Percentiles rank a stretch among this genome's conserved stretches.
phyloP scores from a whole-genome alignment of 2,888 invertebrate species.

The Acronicta leporina region DNA sequence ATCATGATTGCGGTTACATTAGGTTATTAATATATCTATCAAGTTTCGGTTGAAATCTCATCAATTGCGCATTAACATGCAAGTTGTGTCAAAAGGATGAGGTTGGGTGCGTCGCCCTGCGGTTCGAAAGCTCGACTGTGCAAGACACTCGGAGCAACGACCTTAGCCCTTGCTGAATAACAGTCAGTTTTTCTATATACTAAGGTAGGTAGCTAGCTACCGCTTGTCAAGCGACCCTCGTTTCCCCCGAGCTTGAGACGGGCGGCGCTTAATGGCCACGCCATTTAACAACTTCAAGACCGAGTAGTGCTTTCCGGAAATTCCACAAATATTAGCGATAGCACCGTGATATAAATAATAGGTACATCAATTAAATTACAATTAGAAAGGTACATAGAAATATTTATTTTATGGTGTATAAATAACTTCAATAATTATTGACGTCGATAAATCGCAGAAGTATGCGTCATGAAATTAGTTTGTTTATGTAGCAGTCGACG shows the following conservation, averaged over 20 bases:
- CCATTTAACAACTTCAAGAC: conserved; percentile 63
- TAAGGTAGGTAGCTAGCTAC: conserved; percentile 38
- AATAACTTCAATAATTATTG: conserved; percentile 8
- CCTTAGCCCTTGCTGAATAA: conserved; percentile 81
- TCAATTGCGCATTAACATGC: conserved; percentile 63
- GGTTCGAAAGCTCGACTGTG: conserved; percentile 72
- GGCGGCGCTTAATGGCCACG: conserved; percentile 62
- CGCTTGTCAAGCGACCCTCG: conserved; percentile 58
- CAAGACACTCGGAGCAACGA: conserved; percentile 80
- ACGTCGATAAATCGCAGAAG: conserved; percentile 7
- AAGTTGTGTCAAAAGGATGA: conserved; percentile 63
- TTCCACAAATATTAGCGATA: conserved; percentile 47
- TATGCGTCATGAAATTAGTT: conserved; percentile 15
- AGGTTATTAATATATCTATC: conserved; percentile 2
- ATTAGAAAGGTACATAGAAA: conserved; percentile 4
- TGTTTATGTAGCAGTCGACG: conserved; percentile 25
- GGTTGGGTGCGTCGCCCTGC: conserved; percentile 77
- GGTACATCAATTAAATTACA: background rate
- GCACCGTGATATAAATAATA: conserved; percentile 16
- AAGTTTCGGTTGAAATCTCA: conserved; percentile 40
- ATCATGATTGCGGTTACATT: conserved; percentile 1
- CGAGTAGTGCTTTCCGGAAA: conserved; percentile 59
- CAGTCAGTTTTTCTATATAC: conserved; percentile 67
- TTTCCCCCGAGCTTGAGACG: conserved; percentile 58
- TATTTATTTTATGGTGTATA: background rate